These are phyloP conservation scores for Keiferia lycopersicella DNA, from an alignment of 2,888 invertebrate genomes.

Conservation along the genomic window DNA sequence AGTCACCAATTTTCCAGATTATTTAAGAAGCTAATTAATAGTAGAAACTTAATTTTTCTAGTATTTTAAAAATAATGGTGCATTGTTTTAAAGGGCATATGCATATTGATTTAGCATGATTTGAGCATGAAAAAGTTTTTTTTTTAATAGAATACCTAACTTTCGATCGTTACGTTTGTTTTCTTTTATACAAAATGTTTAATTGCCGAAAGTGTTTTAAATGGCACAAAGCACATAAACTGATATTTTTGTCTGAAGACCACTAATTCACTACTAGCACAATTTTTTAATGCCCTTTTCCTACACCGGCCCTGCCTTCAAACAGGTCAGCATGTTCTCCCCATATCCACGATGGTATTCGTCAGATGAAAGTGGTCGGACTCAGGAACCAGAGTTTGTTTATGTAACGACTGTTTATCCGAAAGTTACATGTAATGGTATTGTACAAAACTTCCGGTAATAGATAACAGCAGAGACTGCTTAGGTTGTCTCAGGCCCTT, in stretches of 20 bases:
- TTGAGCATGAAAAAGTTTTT: too few relatives aligned
- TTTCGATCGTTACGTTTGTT: too few relatives aligned
- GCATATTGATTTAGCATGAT: too few relatives aligned
- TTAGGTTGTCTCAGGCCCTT: background rate
- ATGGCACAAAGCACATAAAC: background rate
- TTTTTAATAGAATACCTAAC: too few relatives aligned
- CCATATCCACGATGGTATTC: conserved; percentile 4
- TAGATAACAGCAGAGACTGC: background rate
- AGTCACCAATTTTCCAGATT: too few relatives aligned
- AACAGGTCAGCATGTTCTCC: background rate
- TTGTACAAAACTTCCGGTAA: background rate
- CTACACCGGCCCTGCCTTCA: background rate
- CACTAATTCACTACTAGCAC: background rate
- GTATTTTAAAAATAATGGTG: too few relatives aligned
- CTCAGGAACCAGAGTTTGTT: background rate
- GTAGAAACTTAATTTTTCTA: too few relatives aligned
- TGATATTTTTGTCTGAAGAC: too few relatives aligned
- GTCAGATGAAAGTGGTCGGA: conserved; percentile 7
- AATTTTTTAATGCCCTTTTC: background rate
- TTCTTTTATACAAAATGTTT: too few relatives aligned
- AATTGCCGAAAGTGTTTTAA: background rate
- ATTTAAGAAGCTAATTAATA: too few relatives aligned
- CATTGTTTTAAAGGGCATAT: too few relatives aligned
- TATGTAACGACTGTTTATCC: background rate
- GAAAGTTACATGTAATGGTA: background rate